Percentiles rank a stretch among this genome's conserved stretches.
These are phyloP conservation scores for Metopia argyrocephala DNA, from an alignment of 2,888 invertebrate species.

Conservation along the genomic window DNA sequence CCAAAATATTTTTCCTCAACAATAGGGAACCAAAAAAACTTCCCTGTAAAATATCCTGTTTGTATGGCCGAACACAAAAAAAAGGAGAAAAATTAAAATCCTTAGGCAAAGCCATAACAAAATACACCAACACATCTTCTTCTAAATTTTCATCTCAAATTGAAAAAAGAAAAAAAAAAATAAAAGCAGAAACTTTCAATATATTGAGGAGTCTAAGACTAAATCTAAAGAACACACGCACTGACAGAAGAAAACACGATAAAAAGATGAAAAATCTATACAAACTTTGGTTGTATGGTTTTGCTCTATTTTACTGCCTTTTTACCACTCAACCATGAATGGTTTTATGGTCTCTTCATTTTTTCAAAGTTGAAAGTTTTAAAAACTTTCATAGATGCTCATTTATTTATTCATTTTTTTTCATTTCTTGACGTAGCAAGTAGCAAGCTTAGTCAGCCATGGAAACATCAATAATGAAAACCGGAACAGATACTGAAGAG, in stretches of 20 bases:
- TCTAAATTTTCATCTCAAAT: too few relatives aligned
- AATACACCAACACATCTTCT: slow-evolving; percentile 57
- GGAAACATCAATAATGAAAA: too few relatives aligned
- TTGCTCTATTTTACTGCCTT: neutral
- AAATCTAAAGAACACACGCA: neutral
- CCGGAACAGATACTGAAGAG: too few relatives aligned
- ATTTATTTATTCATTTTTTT: too few relatives aligned
- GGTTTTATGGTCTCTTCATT: slow-evolving; percentile 33
- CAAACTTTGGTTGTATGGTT: neutral
- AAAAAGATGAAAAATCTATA: neutral
- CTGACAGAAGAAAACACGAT: neutral
- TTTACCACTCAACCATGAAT: slow-evolving; percentile 56
- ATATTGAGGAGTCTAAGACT: neutral
- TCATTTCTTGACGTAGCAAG: too few relatives aligned
- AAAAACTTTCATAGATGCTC: neutral
- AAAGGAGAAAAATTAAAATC: slow-evolving; percentile 55
- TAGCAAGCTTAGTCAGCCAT: too few relatives aligned
- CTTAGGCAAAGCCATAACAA: slow-evolving; percentile 40
- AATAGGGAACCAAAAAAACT: slow-evolving; percentile 19
- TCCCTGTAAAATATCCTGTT: slow-evolving; percentile 9
- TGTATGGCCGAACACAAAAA: too few relatives aligned
- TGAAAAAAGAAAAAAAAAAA: slow-evolving; percentile 25
- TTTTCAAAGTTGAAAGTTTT: slow-evolving; percentile 28
- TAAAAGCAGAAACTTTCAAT: slow-evolving; percentile 9
- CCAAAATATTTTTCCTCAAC: slow-evolving; percentile 23